Percentiles rank a stretch among this genome's conserved stretches.
Evolutionary conservation across 2,113 vertebrate species (phyloP).

Genomic region (Antidorcas marsupialis): DNA sequence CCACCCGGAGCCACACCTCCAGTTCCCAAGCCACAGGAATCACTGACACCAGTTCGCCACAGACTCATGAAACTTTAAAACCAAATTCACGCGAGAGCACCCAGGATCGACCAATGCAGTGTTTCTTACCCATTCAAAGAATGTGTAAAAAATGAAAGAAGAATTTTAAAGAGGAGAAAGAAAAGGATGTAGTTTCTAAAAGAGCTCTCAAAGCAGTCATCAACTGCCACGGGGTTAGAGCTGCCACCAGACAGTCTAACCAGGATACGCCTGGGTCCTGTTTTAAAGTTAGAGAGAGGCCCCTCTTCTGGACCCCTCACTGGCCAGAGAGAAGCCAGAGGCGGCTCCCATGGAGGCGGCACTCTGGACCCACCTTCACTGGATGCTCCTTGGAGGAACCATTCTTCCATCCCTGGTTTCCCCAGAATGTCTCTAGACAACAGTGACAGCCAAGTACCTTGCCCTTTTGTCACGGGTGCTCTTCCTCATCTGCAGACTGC

Average conservation of each 20-base stretch:
- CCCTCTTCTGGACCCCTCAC: not conserved
- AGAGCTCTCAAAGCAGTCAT: not conserved
- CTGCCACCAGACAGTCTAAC: too few relatives aligned
- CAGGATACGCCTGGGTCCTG: not conserved
- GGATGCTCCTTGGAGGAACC: not conserved
- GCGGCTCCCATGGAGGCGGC: not conserved
- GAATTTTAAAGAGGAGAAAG: not conserved
- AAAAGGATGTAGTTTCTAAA: not conserved
- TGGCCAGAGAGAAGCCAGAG: not conserved
- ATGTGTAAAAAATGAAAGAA: not conserved
- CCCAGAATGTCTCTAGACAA: not conserved
- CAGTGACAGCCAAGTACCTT: not conserved
- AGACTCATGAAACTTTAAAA: not conserved
- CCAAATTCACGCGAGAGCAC: not conserved
- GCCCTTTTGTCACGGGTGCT: rapidly evolving
- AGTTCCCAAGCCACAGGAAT: not conserved
- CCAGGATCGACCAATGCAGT: not conserved
- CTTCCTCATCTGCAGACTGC: not conserved
- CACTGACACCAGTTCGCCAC: rapidly evolving
- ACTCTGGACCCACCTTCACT: not conserved
- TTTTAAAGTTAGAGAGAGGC: not conserved
- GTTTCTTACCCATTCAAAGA: not conserved
- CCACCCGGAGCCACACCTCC: not conserved
- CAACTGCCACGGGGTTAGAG: too few relatives aligned
- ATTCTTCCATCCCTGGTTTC: not conserved